These are phyloP conservation scores for Coreoperca whiteheadi DNA, from an alignment of 2,113 vertebrate genomes.

Conservation along the genomic window DNA sequence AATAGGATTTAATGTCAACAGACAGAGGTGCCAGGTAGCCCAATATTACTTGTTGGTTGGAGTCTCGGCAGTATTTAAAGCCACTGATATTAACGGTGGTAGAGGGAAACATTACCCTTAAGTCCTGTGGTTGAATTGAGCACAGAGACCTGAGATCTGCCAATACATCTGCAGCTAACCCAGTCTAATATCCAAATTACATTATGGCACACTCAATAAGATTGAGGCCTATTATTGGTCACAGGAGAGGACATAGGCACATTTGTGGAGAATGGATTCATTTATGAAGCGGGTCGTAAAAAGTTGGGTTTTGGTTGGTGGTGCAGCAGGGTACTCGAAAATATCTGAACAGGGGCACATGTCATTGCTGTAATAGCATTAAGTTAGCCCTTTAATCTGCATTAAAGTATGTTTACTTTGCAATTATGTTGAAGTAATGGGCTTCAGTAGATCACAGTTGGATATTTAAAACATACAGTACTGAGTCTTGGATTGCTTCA, in stretches of 20 bases:
- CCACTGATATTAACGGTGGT: constrained; percentile 76
- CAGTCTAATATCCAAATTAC: constrained; percentile 76
- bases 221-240: constrained; percentile 71
- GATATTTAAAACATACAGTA: constrained; percentile 59
- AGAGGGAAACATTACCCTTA: constrained; percentile 76
- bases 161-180: constrained; percentile 69
- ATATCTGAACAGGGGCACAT: constrained; percentile 72
- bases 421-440: constrained; percentile 69
- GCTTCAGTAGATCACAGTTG: constrained; percentile 64
- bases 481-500: constrained; percentile 56
- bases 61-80: constrained; percentile 68
- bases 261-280: constrained; percentile 78
- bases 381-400: constrained; percentile 76
- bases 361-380: constrained; percentile 73
- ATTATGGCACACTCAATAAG: constrained; percentile 74
- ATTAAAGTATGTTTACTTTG: constrained; percentile 81
- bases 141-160: constrained; percentile 70
- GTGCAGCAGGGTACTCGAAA: constrained; percentile 70
- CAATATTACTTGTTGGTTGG: constrained; percentile 70
- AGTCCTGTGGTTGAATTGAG: constrained; percentile 67
- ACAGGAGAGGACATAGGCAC: constrained; percentile 80
- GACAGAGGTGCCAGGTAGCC: constrained; percentile 75
- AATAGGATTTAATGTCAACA: constrained; percentile 78
- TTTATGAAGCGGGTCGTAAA: constrained; percentile 84
- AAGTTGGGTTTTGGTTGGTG: constrained; percentile 48